Evolutionary conservation across 2,888 invertebrate species (phyloP).

Genomic region (Drosophila monieri): DNA sequence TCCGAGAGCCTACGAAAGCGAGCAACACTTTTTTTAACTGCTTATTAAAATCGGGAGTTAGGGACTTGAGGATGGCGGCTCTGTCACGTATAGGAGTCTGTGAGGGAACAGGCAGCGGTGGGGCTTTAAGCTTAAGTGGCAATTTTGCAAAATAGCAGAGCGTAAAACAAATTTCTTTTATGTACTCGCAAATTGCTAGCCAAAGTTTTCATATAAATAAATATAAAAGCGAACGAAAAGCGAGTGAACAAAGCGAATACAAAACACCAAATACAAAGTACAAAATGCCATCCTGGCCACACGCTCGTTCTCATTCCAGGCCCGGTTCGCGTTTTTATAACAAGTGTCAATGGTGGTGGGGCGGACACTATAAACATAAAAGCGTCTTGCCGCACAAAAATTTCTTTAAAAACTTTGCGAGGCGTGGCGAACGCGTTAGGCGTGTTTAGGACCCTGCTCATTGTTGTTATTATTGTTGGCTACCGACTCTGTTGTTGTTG

Average conservation of each 20-base stretch:
- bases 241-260: constrained; percentile 52
- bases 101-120: background rate
- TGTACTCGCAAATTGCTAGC: constrained; percentile 77
- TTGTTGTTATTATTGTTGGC: constrained; percentile 55
- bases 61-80: background rate
- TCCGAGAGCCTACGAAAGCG: constrained; percentile 50
- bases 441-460: constrained; percentile 55
- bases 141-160: constrained; percentile 75
- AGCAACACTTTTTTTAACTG: constrained; percentile 60
- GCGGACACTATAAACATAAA: constrained; percentile 69
- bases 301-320: constrained; percentile 1
- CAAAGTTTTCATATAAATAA: constrained; percentile 79
- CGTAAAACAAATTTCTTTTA: constrained; percentile 78
- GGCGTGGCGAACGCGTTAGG: constrained; percentile 62
- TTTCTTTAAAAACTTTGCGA: constrained; percentile 67
- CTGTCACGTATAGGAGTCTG: constrained; percentile 55
- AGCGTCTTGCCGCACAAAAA: constrained; percentile 52
- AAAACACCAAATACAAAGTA: constrained; percentile 31
- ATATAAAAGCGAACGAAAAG: constrained; percentile 63
- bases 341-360: constrained; percentile 72
- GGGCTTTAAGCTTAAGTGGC: constrained; percentile 74
- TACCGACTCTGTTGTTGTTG: background rate
- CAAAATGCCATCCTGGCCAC: constrained; percentile 59
- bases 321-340: constrained; percentile 50
- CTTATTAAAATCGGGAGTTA: constrained; percentile 60